Evolutionary conservation across 2,888 invertebrate species (phyloP), one percentile per base, ranked within the genome.

Genomic region (Lithophane leautieri): DNA sequence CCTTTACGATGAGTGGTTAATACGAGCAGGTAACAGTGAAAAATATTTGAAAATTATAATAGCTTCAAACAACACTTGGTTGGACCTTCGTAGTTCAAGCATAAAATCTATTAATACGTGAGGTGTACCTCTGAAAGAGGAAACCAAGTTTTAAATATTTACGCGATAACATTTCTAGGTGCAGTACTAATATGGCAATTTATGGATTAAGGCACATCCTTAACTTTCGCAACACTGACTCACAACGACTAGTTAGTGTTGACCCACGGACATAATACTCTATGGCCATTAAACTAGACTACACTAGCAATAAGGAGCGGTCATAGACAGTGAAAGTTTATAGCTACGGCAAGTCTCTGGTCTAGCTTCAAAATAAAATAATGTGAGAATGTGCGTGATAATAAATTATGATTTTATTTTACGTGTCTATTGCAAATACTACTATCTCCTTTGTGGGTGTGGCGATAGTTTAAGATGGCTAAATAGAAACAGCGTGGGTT

Each of bases 291-390:
- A 79, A 73, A 73, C 63, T 70, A 54, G 76, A 70, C 80, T 70
- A 70, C 19, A 22, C 44, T 25, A 68, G 47, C 42, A 54, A 25
- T 63, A 63, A 77, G 77, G 42, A 71, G 78, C 22, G 78, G 67
- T 61, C 81, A 81, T 70, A 82, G 70, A 74, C 67, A 76, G 83
- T 71, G 82, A 83, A 82, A 82, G 82, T 82, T 79, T 66, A 56
- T 70, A 50, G 42, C 66, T 62, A 65, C 44, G 73, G 58, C 65
- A 56, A 66, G 60, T 70, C 12, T 67, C 52, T 63, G 67, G 62
- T 76, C 61, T 54, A 65, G 25, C 76, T 60, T 81, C 58, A 67
- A 67, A 76, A 65, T 81, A 16, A 16, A 69, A 50, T 79, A 66
- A 69, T 76, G 50, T 70, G 70, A 61, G 76, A 81, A 76, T 81